phyloP scores from a whole-genome alignment of 2,797 vertebrate genomes.

The Ataeniobius toweri region DNA sequence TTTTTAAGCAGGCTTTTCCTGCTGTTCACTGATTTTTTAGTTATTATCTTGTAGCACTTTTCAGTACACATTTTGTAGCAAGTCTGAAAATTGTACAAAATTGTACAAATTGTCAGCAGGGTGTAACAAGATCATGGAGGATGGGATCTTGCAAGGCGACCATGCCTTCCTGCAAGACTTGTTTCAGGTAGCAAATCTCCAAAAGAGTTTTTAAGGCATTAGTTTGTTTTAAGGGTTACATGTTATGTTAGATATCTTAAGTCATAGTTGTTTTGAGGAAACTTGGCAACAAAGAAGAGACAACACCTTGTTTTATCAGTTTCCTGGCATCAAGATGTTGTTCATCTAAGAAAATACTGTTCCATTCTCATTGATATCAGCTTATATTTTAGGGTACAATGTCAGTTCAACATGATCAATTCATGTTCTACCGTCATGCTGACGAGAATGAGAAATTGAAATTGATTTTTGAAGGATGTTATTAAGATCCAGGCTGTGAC shows the following conservation, averaged over 20 bases:
- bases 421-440: slow-evolving; percentile 27
- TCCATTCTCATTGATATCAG: slow-evolving; percentile 25
- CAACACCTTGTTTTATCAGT: background rate
- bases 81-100: background rate
- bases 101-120: background rate
- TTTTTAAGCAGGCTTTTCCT: no score
- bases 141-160: background rate
- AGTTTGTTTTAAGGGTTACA: slow-evolving; percentile 2
- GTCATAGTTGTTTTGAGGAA: slow-evolving; percentile 2
- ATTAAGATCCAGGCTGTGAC: slow-evolving; percentile 59
- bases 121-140: background rate
- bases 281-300: background rate
- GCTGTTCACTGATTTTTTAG: no score
- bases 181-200: background rate
- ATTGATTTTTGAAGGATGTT: slow-evolving; percentile 73
- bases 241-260: background rate
- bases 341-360: slow-evolving; percentile 10
- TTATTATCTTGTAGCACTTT: no score
- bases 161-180: background rate
- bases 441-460: slow-evolving; percentile 65
- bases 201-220: background rate
- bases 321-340: slow-evolving; percentile 8
- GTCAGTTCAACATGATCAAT: slow-evolving; percentile 48
- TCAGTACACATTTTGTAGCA: background rate
- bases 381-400: slow-evolving; percentile 42